Evolutionary conservation across 2,888 invertebrate genomes (phyloP).

Genomic region (Subacronicta megacephala): DNA sequence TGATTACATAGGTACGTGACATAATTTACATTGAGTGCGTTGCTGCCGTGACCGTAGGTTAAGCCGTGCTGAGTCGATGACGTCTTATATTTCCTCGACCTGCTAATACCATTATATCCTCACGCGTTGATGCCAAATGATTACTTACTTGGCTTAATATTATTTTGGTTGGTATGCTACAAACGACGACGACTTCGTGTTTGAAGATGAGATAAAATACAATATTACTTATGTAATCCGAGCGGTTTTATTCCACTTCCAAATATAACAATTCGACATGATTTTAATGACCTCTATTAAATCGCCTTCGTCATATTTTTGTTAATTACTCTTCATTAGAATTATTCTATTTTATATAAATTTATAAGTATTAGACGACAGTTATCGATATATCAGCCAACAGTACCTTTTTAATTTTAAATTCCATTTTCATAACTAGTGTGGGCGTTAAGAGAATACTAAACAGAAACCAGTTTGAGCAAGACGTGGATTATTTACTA

Average conservation of each 20-base stretch:
- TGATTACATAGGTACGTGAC: slow-evolving; percentile 61
- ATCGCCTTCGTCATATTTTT: no score
- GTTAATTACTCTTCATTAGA: no score
- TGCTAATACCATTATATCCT: slow-evolving; percentile 60
- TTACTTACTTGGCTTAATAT: slow-evolving; percentile 42
- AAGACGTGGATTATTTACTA: slow-evolving; percentile 8
- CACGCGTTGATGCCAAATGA: slow-evolving; percentile 47
- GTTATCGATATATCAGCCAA: slow-evolving; percentile 12
- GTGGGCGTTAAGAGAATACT: slow-evolving; percentile 17
- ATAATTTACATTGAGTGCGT: slow-evolving; percentile 57
- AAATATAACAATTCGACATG: no score
- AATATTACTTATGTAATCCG: no score
- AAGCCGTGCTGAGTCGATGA: slow-evolving; percentile 49
- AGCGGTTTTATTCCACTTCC: no score
- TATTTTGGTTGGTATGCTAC: slow-evolving; percentile 9
- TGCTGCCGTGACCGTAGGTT: slow-evolving; percentile 50
- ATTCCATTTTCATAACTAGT: slow-evolving; percentile 40
- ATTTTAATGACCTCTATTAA: no score
- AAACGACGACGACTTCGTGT: no score
- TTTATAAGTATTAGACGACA: no score
- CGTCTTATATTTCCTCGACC: slow-evolving; percentile 55
- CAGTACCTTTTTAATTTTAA: slow-evolving; percentile 24
- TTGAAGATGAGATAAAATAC: no score
- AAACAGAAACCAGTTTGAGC: slow-evolving; percentile 17
- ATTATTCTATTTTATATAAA: no score